Conservation (phyloP, 1,140 invertebrate genomes). For the Vanessa atalanta region DNA sequence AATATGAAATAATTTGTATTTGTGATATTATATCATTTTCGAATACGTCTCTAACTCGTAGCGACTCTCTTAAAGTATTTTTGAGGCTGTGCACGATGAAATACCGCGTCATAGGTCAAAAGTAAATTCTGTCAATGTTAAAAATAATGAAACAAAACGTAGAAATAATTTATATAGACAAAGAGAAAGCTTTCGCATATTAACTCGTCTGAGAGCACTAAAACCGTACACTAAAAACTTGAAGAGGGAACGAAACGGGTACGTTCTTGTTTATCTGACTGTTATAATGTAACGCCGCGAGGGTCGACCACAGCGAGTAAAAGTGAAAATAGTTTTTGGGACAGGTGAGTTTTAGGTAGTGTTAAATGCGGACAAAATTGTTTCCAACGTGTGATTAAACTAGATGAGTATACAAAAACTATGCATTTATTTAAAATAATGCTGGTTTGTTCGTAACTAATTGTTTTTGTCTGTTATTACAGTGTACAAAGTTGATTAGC, state of each 20-base stretch:
- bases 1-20: too few relatives aligned
- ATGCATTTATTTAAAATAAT: too few relatives aligned
- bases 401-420: conserved; percentile 27
- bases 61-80: neutral
- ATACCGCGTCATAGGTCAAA: neutral
- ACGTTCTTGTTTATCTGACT: conserved; percentile 33
- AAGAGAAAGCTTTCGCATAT: conserved; percentile 13
- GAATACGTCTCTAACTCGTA: too few relatives aligned
- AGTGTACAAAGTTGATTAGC: too few relatives aligned
- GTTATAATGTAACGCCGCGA: conserved; percentile 31
- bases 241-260: conserved; percentile 2
- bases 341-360: conserved; percentile 38
- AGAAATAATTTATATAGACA: conserved; percentile 1
- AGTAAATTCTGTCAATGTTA: neutral
- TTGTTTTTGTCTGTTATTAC: too few relatives aligned
- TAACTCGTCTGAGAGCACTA: conserved; percentile 10
- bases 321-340: conserved; percentile 42
- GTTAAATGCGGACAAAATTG: conserved; percentile 38
- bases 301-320: conserved; percentile 30
- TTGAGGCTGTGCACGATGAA: neutral
- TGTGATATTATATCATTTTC: too few relatives aligned
- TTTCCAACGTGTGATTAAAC: conserved; percentile 27
- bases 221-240: conserved; percentile 20
- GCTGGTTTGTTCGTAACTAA: too few relatives aligned
- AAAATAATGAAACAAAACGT: neutral